A percentile compares a stretch with the other conserved stretches of the same genome.
These are phyloP conservation scores for Festucalex cinctus DNA, from an alignment of 2,113 vertebrate genomes.

Conservation along the genomic window DNA sequence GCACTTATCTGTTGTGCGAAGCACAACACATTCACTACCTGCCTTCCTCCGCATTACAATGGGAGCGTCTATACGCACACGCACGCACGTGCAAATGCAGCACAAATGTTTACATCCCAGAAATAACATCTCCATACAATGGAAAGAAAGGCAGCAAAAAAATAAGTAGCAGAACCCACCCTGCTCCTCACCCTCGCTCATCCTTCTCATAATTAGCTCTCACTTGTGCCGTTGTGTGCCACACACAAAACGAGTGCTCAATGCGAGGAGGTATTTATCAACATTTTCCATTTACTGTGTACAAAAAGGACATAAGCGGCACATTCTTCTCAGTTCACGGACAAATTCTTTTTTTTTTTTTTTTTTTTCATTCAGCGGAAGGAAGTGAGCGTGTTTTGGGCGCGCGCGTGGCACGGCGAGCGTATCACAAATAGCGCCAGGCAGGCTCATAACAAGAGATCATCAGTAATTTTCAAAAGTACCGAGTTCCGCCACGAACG, in stretches of 20 bases:
- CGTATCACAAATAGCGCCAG: slow-evolving; percentile 63
- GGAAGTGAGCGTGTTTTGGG: slow-evolving; percentile 57
- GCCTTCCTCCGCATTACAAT: slow-evolving; percentile 28
- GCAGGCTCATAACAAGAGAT: slow-evolving; percentile 71
- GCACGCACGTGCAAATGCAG: slow-evolving; percentile 15
- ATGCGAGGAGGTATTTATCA: slow-evolving; percentile 69
- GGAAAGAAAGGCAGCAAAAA: slow-evolving; percentile 67
- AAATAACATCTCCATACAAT: slow-evolving; percentile 68
- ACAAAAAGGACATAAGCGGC: slow-evolving; percentile 70
- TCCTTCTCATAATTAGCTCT: slow-evolving; percentile 76
- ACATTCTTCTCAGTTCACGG: slow-evolving; percentile 67
- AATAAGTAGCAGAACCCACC: slow-evolving; percentile 66
- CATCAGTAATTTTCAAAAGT: slow-evolving; percentile 75
- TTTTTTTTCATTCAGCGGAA: slow-evolving; percentile 65
- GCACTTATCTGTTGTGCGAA: slow-evolving; percentile 66
- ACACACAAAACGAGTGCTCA: slow-evolving; percentile 73
- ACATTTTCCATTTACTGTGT: slow-evolving; percentile 66
- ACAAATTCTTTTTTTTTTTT: slow-evolving; percentile 72
- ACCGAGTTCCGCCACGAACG: slow-evolving; percentile 65
- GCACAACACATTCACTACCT: slow-evolving; percentile 54
- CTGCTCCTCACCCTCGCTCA: slow-evolving; percentile 66
- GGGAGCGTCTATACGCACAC: slow-evolving; percentile 21
- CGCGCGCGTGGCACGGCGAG: slow-evolving; percentile 51
- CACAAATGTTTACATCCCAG: slow-evolving; percentile 62
- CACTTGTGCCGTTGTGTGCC: slow-evolving; percentile 67